A percentile compares a stretch with the other conserved stretches of the same genome.
Evolutionary conservation across 2,797 vertebrate genomes (phyloP).

Genomic region (Potorous gilbertii): DNA sequence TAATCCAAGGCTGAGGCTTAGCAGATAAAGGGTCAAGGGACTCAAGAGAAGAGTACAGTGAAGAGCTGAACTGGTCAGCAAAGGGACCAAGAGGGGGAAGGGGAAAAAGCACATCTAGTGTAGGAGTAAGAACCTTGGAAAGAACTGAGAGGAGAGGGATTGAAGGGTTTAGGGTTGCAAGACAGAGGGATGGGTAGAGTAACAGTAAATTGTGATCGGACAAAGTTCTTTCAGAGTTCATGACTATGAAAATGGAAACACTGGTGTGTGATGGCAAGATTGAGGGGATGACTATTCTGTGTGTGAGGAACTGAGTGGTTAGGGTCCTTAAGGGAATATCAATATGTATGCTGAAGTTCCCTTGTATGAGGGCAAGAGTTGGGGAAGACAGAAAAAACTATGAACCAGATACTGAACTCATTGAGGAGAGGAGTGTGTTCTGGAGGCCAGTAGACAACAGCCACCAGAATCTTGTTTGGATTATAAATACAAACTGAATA

Average conservation of each 20-base stretch:
- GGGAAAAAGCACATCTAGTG: neutral
- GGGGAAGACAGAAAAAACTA: neutral
- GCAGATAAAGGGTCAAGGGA: neutral
- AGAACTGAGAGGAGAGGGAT: neutral
- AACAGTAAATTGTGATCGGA: neutral
- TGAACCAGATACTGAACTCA: neutral
- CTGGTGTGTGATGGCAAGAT: neutral
- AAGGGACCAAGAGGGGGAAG: neutral
- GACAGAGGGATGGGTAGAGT: no score
- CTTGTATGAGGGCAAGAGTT: neutral
- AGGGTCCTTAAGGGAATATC: neutral
- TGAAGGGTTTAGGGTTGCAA: neutral
- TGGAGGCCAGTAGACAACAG: neutral
- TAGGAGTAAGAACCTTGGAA: neutral
- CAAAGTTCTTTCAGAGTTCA: neutral
- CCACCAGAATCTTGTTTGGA: neutral
- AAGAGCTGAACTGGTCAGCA: neutral
- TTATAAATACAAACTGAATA: neutral
- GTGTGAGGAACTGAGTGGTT: neutral
- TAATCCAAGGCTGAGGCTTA: neutral
- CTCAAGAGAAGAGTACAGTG: neutral
- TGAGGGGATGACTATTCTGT: neutral
- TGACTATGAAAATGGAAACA: neutral
- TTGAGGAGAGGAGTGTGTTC: neutral
- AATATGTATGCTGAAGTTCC: neutral